Evolutionary conservation across 2,113 vertebrate species (phyloP).

Genomic region (Spea bombifrons): DNA sequence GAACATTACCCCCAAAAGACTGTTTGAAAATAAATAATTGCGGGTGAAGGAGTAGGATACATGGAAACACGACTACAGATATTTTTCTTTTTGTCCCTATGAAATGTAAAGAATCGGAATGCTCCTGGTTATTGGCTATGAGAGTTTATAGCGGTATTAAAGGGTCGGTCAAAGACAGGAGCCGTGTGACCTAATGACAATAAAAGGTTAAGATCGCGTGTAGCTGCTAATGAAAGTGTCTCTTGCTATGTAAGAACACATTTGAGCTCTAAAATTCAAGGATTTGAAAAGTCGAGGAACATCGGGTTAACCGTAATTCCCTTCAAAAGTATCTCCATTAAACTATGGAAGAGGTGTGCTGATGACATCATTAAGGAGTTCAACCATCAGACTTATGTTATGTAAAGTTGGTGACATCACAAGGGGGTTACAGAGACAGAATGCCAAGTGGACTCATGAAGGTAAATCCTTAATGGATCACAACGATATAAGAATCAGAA

Average conservation of each 20-base stretch:
- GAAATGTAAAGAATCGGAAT: constrained; percentile 79
- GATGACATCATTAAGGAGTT: too few relatives aligned
- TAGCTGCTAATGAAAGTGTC: not conserved
- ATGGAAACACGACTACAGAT: constrained; percentile 72
- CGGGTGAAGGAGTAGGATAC: constrained; percentile 84
- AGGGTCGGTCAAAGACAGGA: constrained; percentile 9
- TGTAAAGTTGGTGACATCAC: too few relatives aligned
- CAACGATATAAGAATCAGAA: too few relatives aligned
- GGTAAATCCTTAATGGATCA: too few relatives aligned
- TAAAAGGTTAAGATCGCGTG: not conserved
- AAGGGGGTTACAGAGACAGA: too few relatives aligned
- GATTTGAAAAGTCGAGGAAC: not conserved
- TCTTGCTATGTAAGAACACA: too few relatives aligned
- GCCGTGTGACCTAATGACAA: not conserved
- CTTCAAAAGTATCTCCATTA: too few relatives aligned
- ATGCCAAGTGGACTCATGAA: too few relatives aligned
- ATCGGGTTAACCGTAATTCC: not conserved
- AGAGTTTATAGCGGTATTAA: constrained; percentile 18
- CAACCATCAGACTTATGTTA: too few relatives aligned
- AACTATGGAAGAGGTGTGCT: too few relatives aligned
- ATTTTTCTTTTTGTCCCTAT: constrained; percentile 52
- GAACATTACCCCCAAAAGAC: constrained; percentile 95
- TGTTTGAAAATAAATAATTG: constrained; percentile 99
- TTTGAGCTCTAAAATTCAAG: not conserved
- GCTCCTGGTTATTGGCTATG: constrained; percentile 51